Evolutionary conservation across 1,140 invertebrate species (phyloP).

Genomic region (Cyrtorhinus lividipennis): DNA sequence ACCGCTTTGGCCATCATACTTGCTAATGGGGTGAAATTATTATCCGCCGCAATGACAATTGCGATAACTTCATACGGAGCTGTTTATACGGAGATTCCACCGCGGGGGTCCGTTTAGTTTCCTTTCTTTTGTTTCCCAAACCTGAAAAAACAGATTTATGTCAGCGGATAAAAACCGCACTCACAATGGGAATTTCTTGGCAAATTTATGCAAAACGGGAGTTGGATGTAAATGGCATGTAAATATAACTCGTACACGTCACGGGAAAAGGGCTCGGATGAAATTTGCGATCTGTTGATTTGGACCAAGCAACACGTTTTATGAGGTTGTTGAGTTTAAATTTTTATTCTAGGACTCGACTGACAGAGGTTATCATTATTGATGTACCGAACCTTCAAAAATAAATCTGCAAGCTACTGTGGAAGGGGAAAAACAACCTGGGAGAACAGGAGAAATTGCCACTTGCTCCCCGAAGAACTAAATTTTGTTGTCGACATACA

Average conservation of each 20-base stretch:
- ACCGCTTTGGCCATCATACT: slow-evolving; percentile 5
- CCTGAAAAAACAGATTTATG: slow-evolving; percentile 5
- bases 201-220: slow-evolving; percentile 3
- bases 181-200: not conserved
- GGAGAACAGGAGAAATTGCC: no score
- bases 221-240: not conserved
- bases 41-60: slow-evolving; percentile 7
- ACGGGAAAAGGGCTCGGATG: not conserved
- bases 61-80: slow-evolving; percentile 4
- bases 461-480: no score
- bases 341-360: no score
- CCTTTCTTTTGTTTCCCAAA: not conserved
- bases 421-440: no score
- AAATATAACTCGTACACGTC: not conserved
- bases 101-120: not conserved
- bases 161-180: not conserved
- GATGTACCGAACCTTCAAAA: no score
- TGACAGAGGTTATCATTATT: no score
- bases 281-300: not conserved
- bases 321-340: no score
- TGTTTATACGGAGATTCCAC: slow-evolving; percentile 1
- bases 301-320: no score
- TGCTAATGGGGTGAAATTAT: slow-evolving; percentile 7
- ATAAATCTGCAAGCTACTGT: no score
- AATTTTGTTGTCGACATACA: no score